These are phyloP conservation scores for Melanchra persicariae DNA, from an alignment of 2,888 invertebrate genomes.

Conservation along the genomic window DNA sequence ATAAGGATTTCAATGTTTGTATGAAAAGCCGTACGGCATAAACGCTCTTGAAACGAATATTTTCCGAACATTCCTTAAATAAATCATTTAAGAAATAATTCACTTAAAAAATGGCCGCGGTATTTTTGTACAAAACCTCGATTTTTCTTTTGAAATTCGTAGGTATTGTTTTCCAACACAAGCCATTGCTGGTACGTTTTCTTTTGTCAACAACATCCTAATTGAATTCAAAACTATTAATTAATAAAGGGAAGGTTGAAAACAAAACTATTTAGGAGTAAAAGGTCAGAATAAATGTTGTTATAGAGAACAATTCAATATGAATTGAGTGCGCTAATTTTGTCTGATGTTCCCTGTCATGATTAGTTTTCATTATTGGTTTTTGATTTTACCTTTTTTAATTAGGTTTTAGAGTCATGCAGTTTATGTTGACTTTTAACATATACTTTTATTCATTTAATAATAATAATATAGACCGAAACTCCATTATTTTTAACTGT, in stretches of 20 bases:
- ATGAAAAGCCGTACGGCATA: no score
- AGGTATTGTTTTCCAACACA: slow-evolving; percentile 27
- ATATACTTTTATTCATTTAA: no score
- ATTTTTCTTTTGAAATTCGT: slow-evolving; percentile 4
- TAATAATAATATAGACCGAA: no score
- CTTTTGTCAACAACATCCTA: slow-evolving; percentile 18
- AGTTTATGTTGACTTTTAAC: background rate
- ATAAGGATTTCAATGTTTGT: no score
- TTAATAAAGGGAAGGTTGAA: slow-evolving; percentile 11
- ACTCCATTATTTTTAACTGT: no score
- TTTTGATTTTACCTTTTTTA: background rate
- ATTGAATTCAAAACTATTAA: slow-evolving; percentile 49
- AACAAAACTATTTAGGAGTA: slow-evolving; percentile 24
- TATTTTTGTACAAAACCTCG: slow-evolving; percentile 2
- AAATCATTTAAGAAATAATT: background rate
- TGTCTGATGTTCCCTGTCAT: background rate
- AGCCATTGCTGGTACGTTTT: slow-evolving; percentile 11
- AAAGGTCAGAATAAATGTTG: background rate
- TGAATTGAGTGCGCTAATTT: background rate
- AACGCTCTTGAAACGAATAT: background rate
- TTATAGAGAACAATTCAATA: background rate
- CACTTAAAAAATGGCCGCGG: background rate
- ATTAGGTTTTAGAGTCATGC: background rate
- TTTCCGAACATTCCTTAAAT: background rate
- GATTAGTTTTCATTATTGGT: background rate